Evolutionary conservation across 2,797 vertebrate genomes (phyloP), one percentile per base, ranked within the genome.

Genomic region (Parauchenoglanis ngamensis): DNA sequence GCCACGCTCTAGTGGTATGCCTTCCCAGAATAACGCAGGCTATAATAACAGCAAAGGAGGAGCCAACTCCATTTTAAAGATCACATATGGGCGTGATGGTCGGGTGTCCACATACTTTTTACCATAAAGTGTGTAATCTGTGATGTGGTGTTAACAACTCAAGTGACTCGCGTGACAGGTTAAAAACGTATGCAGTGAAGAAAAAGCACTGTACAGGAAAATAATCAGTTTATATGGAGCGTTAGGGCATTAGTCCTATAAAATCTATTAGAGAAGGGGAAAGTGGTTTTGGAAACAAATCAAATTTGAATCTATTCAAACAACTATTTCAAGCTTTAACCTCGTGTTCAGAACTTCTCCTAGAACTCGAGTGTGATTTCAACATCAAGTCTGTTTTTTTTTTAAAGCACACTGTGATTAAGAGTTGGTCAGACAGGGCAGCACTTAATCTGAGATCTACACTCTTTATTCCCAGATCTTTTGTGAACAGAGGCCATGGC

Each of bases 401-500:
- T 78, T 78, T 35, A 23, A 85, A 35, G 85, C 61, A 52, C 52
- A 81, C 28, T 61, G 52, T 73, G 85, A 73, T 80, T 72, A 80
- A 86, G 68, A 75, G 63, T 81, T 83, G 81, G 70, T 56, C 85
- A 73, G 67, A 59, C 44, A 76, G 57, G 46, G 49, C 31, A 83
- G 44, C 59, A 44, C 56, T 63, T 83, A 72, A 83, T 83, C 86
- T 40, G 15, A 83, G 72, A 83, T 83, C 80, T 83, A 35, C 70
- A 83, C 57, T 87, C 54, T 61, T 76, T 57, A 72, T 70, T 54
- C n/a, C 23, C 28, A 65, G 70, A 83, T 56, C 79, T 28, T 75
- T 77, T 79, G 77, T 86, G 75, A 68, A 57, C 67, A 72, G 63
- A 54, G 49, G 46, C 63, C 52, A 59, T 35, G 15, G 28, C 85